Percentiles rank a stretch among this genome's conserved stretches.
Conservation (phyloP, 1,140 invertebrate species). For the Ctenoplectra terminalis region DNA sequence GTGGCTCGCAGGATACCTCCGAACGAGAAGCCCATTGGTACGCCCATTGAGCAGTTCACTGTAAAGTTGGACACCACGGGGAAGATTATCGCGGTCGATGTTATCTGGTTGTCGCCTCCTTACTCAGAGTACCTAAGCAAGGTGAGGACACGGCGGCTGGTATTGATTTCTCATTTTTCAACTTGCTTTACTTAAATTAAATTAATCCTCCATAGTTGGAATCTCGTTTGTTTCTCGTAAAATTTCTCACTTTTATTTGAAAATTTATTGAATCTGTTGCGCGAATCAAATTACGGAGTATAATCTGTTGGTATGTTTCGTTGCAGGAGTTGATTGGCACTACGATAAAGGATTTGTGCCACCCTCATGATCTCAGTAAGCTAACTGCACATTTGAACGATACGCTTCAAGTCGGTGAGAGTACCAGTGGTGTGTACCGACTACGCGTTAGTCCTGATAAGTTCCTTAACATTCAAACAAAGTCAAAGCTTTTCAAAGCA, state of each 20-base stretch:
- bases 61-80: conserved; percentile 94
- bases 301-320: too few species aligned
- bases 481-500: conserved; percentile 92
- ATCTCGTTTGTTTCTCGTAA: too few species aligned
- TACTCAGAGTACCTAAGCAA: conserved; percentile 88
- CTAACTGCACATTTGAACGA: conserved; percentile 90
- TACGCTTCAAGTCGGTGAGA: conserved; percentile 86
- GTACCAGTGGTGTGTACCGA: conserved; percentile 90
- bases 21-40: conserved; percentile 90
- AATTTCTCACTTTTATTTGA: too few species aligned
- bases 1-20: conserved; percentile 92
- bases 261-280: too few species aligned
- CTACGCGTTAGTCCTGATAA: conserved; percentile 89
- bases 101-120: conserved; percentile 86
- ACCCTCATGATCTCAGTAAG: conserved; percentile 89
- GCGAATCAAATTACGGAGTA: too few species aligned
- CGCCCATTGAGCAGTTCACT: conserved; percentile 93
- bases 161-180: too few species aligned
- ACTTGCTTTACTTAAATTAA: too few species aligned
- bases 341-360: conserved; percentile 90
- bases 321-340: conserved; percentile 86
- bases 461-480: conserved; percentile 93
- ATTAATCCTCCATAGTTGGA: too few species aligned
- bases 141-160: conserved; percentile 78
- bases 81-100: conserved; percentile 91